Evolutionary conservation across 1,140 invertebrate species (phyloP).

Genomic region (Campoletis sonorensis): DNA sequence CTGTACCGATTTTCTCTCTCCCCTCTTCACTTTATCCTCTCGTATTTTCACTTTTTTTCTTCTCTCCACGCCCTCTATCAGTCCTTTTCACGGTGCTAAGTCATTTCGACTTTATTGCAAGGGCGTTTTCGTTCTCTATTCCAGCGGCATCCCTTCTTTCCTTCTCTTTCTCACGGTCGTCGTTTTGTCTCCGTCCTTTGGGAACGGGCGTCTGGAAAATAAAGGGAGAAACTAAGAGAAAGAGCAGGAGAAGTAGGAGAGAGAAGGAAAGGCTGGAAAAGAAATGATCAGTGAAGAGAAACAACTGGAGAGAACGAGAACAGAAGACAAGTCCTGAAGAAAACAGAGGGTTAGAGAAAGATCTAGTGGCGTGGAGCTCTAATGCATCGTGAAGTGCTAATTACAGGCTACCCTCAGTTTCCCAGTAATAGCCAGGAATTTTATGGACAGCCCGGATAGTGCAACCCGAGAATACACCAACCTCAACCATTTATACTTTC

Average conservation of each 20-base stretch:
- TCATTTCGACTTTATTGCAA: conserved; percentile 69
- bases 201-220: conserved; percentile 10
- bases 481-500: conserved; percentile 13
- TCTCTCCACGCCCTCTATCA: conserved; percentile 51
- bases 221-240: conserved; percentile 40
- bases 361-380: conserved; percentile 48
- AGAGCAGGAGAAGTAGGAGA: conserved; percentile 36
- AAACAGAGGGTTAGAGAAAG: conserved; percentile 52
- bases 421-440: conserved; percentile 67
- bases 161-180: conserved; percentile 40
- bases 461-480: conserved; percentile 30
- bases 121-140: conserved; percentile 59
- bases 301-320: background rate
- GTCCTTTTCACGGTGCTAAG: conserved; percentile 42
- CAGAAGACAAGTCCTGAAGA: conserved; percentile 48
- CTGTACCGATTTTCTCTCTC: background rate
- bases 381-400: conserved; percentile 75
- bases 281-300: background rate
- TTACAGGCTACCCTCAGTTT: conserved; percentile 68
- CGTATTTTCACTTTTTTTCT: background rate
- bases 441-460: conserved; percentile 65
- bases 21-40: background rate
- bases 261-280: background rate
- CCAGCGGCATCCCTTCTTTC: conserved; percentile 41
- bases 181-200: conserved; percentile 26